phyloP scores from a whole-genome alignment of 2,888 invertebrate genomes.

The Linyphia triangularis region DNA sequence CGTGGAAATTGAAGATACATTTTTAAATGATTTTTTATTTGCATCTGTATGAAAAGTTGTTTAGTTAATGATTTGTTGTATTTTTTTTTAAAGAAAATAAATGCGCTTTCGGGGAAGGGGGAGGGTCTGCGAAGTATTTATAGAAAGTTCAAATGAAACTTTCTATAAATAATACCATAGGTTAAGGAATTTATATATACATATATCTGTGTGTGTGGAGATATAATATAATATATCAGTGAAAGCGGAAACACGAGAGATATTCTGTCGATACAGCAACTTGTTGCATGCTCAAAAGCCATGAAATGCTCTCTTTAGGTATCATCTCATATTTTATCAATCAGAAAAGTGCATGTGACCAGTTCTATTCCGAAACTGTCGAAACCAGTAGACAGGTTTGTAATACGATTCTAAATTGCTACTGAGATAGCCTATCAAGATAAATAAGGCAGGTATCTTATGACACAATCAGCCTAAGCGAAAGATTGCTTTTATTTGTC shows the following conservation, averaged over 20 bases:
- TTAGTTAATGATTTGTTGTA: too few relatives aligned
- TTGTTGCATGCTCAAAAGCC: slow-evolving; percentile 9
- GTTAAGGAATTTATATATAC: neutral
- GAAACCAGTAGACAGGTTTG: slow-evolving; percentile 14
- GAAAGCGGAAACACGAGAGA: neutral
- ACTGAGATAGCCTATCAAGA: slow-evolving; percentile 48
- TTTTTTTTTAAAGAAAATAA: too few relatives aligned
- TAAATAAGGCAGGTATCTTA: neutral
- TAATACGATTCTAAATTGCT: slow-evolving; percentile 57
- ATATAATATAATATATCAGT: too few relatives aligned
- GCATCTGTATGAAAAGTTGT: neutral
- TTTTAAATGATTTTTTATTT: neutral
- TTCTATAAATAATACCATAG: neutral
- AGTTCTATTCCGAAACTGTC: neutral
- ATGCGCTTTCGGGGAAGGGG: too few relatives aligned
- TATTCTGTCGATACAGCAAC: neutral
- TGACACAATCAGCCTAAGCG: neutral
- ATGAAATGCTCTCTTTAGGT: slow-evolving; percentile 4
- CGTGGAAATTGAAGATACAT: neutral
- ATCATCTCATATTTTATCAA: slow-evolving; percentile 33
- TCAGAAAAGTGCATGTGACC: slow-evolving; percentile 24
- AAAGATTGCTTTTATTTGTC: neutral
- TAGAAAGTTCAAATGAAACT: neutral
- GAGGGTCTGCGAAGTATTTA: neutral
- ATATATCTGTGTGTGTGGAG: neutral